A percentile compares a stretch with the other conserved stretches of the same genome.
Conservation (phyloP, 2,888 invertebrate genomes). For the Melipona bicolor region DNA sequence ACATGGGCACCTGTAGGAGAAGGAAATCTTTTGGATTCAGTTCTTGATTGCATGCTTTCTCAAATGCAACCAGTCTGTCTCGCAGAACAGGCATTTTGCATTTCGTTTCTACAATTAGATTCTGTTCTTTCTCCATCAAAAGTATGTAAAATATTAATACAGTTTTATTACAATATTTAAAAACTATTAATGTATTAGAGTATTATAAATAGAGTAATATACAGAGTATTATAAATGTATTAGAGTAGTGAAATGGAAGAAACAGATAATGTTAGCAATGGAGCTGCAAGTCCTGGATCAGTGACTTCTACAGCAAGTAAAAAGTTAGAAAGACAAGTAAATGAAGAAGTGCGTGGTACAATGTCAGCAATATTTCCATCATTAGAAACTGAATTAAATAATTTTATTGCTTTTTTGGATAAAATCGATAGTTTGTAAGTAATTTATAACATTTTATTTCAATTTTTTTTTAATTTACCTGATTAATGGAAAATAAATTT, state of each 20-base stretch:
- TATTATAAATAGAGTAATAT: constrained; percentile 23
- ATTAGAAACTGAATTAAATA: constrained; percentile 93
- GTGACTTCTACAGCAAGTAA: constrained; percentile 83
- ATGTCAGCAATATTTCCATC: constrained; percentile 96
- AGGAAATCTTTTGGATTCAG: constrained; percentile 85
- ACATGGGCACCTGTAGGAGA: constrained; percentile 81
- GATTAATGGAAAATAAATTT: constrained; percentile 63
- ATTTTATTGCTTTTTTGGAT: constrained; percentile 94
- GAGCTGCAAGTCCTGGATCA: constrained; percentile 80
- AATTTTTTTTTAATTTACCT: neutral
- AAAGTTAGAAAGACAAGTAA: constrained; percentile 89
- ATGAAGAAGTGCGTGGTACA: constrained; percentile 92
- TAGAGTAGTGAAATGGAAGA: constrained; percentile 76
- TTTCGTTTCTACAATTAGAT: constrained; percentile 95
- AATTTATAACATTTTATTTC: constrained; percentile 43
- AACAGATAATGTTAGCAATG: constrained; percentile 76
- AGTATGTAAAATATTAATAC: constrained; percentile 58
- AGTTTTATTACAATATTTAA: constrained; percentile 15
- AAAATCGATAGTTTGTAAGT: constrained; percentile 95
- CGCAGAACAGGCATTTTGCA: constrained; percentile 97
- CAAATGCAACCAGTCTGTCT: constrained; percentile 96
- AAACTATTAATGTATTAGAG: constrained; percentile 54
- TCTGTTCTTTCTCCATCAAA: constrained; percentile 81
- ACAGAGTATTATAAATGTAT: constrained; percentile 23
- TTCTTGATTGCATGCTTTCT: constrained; percentile 93